Evolutionary conservation across 2,888 invertebrate species (phyloP).

Genomic region (Drosophila prolongata): DNA sequence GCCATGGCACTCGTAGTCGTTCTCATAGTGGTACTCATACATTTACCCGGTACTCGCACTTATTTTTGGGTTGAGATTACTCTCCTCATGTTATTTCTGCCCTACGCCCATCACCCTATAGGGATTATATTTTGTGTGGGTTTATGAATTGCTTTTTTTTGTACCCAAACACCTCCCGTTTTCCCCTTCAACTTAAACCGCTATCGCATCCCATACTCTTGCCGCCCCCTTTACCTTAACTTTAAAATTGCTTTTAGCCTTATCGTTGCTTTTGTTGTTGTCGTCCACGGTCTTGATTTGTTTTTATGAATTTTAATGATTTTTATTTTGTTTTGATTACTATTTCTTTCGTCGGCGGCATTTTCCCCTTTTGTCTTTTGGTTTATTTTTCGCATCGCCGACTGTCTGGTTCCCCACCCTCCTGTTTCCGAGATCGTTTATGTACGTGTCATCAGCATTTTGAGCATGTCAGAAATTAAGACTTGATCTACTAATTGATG

Average conservation of each 20-base stretch:
- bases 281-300: slow-evolving; percentile 24
- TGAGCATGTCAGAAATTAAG: no score
- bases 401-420: slow-evolving; percentile 10
- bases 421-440: slow-evolving; percentile 1
- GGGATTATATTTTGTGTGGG: slow-evolving; percentile 9
- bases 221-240: slow-evolving; percentile 7
- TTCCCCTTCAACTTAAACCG: slow-evolving; percentile 30
- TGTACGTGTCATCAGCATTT: slow-evolving; percentile 25
- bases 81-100: neutral
- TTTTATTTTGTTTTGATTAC: slow-evolving; percentile 65
- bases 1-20: slow-evolving; percentile 27
- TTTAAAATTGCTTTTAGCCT: slow-evolving; percentile 40
- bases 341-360: slow-evolving; percentile 42
- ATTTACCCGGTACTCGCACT: slow-evolving; percentile 1
- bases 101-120: neutral
- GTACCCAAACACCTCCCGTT: slow-evolving; percentile 1
- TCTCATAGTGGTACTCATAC: slow-evolving; percentile 8
- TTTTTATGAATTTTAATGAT: slow-evolving; percentile 57
- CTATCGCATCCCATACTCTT: slow-evolving; percentile 25
- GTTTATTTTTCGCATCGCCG: slow-evolving; percentile 41
- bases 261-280: slow-evolving; percentile 35
- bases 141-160: neutral
- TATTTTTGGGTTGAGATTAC: slow-evolving; percentile 25
- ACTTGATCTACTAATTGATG: no score
- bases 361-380: slow-evolving; percentile 44